These are phyloP conservation scores for Myoxocephalus aenaeus DNA, from an alignment of 2,797 vertebrate genomes.

Conservation along the genomic window DNA sequence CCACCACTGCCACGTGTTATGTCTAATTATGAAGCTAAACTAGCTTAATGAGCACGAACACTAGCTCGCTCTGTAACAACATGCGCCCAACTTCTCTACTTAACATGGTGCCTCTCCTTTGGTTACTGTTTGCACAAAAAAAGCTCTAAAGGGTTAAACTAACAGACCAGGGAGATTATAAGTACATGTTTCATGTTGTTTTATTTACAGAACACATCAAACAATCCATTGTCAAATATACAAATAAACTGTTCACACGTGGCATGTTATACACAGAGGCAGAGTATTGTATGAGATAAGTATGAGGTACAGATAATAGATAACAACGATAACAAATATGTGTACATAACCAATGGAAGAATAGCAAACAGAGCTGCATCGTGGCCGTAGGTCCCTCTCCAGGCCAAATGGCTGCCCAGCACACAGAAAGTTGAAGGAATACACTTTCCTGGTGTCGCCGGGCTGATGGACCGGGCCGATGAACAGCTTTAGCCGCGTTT, in stretches of 20 bases:
- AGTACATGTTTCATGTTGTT: slow-evolving; percentile 60
- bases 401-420: slow-evolving; percentile 33
- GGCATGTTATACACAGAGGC: slow-evolving; percentile 68
- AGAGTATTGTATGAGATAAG: slow-evolving; percentile 58
- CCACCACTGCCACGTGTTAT: background rate
- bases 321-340: slow-evolving; percentile 44
- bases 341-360: slow-evolving; percentile 46
- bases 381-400: slow-evolving; percentile 44
- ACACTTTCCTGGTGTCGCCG: slow-evolving; percentile 14
- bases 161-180: background rate
- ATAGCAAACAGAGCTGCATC: slow-evolving; percentile 45
- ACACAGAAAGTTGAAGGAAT: slow-evolving; percentile 19
- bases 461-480: slow-evolving; percentile 16
- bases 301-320: slow-evolving; percentile 72
- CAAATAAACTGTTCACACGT: slow-evolving; percentile 68
- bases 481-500: background rate
- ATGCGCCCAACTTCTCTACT: background rate
- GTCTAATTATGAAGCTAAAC: background rate
- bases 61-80: background rate
- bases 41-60: background rate
- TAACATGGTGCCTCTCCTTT: background rate
- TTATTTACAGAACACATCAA: slow-evolving; percentile 80
- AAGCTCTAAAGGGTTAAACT: background rate
- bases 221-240: slow-evolving; percentile 66
- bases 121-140: background rate